These are phyloP conservation scores for Dreissena rostriformis DNA, from an alignment of 1,140 invertebrate genomes.

Conservation along the genomic window DNA sequence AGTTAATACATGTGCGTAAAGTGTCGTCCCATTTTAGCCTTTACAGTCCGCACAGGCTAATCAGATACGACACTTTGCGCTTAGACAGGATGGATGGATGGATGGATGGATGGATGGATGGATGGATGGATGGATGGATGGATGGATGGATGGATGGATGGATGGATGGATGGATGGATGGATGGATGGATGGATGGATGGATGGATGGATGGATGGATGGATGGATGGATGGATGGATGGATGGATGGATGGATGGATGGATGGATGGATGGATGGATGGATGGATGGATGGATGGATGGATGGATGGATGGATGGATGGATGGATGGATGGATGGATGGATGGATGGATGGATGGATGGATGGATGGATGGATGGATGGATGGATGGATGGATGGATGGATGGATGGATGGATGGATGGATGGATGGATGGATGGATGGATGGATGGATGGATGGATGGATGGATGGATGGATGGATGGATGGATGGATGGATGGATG, in stretches of 20 bases:
- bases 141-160: neutral
- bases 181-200: conserved; percentile 6
- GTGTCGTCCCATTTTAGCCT: no score
- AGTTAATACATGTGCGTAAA: no score
- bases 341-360: neutral
- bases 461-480: no score
- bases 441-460: no score
- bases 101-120: conserved; percentile 4
- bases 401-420: neutral
- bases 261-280: neutral
- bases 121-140: neutral
- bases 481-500: no score
- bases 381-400: neutral
- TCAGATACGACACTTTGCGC: no score
- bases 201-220: neutral
- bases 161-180: neutral
- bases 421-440: conserved; percentile 4
- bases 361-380: neutral
- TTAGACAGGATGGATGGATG: conserved; percentile 4
- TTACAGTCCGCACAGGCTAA: no score
- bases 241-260: neutral
- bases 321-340: neutral
- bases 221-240: neutral
- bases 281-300: neutral
- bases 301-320: neutral